A percentile compares a stretch with the other conserved stretches of the same genome.
Evolutionary conservation across 2,888 invertebrate genomes (phyloP).

Genomic region (Amphipyra berbera): DNA sequence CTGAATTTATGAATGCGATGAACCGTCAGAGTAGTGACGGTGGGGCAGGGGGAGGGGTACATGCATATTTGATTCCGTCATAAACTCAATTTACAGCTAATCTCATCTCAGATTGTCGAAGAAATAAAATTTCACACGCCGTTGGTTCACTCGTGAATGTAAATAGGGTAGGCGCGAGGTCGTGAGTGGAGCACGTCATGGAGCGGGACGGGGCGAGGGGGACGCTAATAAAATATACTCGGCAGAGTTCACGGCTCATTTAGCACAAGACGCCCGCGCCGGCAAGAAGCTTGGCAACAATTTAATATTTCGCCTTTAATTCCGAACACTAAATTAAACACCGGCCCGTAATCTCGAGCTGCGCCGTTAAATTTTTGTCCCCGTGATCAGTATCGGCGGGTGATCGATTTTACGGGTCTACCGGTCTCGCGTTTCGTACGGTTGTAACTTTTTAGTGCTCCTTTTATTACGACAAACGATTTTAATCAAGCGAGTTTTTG

Average conservation of each 20-base stretch:
- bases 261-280: conserved; percentile 69
- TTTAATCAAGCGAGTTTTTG: conserved; percentile 90
- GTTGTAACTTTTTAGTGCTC: conserved; percentile 88
- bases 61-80: conserved; percentile 88
- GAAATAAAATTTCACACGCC: conserved; percentile 89
- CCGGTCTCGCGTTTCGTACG: conserved; percentile 82
- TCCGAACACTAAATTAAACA: conserved; percentile 78
- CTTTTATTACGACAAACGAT: conserved; percentile 90
- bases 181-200: conserved; percentile 54
- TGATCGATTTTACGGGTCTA: conserved; percentile 88
- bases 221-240: conserved; percentile 79
- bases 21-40: conserved; percentile 73
- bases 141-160: conserved; percentile 82
- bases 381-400: conserved; percentile 81
- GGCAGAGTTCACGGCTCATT: conserved; percentile 81
- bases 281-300: conserved; percentile 69
- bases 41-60: conserved; percentile 64
- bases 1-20: conserved; percentile 80
- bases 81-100: conserved; percentile 90
- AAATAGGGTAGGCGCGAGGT: conserved; percentile 76
- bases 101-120: conserved; percentile 88
- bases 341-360: conserved; percentile 75
- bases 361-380: conserved; percentile 84
- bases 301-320: conserved; percentile 80
- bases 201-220: conserved; percentile 48